Conservation (phyloP, 2,888 invertebrate genomes). For the Zaprionus bogoriensis region DNA sequence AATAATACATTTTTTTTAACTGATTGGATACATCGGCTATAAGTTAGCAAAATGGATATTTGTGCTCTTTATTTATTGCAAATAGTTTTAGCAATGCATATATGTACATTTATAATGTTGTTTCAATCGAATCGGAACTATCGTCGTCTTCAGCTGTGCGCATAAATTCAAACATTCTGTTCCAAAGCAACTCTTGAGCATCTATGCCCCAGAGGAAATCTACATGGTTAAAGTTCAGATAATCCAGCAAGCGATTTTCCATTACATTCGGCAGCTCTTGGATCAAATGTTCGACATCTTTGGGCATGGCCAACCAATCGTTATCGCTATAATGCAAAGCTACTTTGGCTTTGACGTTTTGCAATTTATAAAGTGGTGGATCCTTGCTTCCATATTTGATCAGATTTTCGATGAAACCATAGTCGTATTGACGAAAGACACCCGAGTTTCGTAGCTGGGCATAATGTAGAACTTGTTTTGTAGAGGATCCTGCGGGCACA, state of each 20-base stretch:
- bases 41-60: too few species aligned
- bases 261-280: slow-evolving; percentile 73
- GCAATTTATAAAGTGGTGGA: slow-evolving; percentile 86
- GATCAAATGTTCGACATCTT: slow-evolving; percentile 83
- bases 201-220: slow-evolving; percentile 88
- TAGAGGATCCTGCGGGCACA: slow-evolving; percentile 87
- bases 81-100: too few species aligned
- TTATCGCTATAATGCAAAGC: slow-evolving; percentile 86
- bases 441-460: slow-evolving; percentile 85
- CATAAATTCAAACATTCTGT: slow-evolving; percentile 80
- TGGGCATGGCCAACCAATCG: slow-evolving; percentile 86
- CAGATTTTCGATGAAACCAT: slow-evolving; percentile 84
- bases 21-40: too few species aligned
- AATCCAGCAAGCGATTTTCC: slow-evolving; percentile 83
- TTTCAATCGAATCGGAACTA: too few species aligned
- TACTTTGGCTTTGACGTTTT: slow-evolving; percentile 85
- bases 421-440: slow-evolving; percentile 85
- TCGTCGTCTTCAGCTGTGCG: background rate
- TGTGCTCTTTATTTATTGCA: too few species aligned
- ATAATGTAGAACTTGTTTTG: slow-evolving; percentile 88
- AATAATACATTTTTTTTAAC: too few species aligned
- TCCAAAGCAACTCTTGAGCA: slow-evolving; percentile 85
- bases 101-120: too few species aligned
- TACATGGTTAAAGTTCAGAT: slow-evolving; percentile 86
- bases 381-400: slow-evolving; percentile 83